Evolutionary conservation across 2,113 vertebrate species (phyloP), one percentile per base, ranked within the genome.

Genomic region (Oryzias celebensis): DNA sequence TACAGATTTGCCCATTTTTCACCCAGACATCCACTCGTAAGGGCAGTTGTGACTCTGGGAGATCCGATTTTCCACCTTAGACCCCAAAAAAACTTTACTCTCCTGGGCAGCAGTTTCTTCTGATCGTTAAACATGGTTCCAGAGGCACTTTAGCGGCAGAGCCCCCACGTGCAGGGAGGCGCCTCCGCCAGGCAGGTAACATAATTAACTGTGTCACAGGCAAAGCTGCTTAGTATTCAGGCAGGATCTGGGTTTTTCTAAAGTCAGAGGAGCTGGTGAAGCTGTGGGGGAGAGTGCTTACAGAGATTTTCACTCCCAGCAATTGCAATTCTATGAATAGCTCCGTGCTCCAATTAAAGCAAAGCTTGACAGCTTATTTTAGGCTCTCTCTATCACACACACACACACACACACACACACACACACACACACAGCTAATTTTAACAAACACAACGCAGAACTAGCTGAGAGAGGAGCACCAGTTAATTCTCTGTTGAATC

Each of bases 311-410:
- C 68, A 70, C 58, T 48, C 60, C 52, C 31, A 75, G 20, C 56
- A 69, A 65, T 69, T 82, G 59, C 62, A 52, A 52, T 7, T 20
- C 57, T 42, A 24, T 4, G 50, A 82, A 69, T 65, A 74, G 5
- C 59, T 74, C 10, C 1, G 56, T 54, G 66, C 58, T 47, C 36
- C 67, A 74, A 77, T 77, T 77, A 71, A 64, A 74, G 15, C 14
- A 17, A 66, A 63, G 45, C n/a, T 43, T 47, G 70, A 73, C 66
- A 26, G 41, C 47, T 77, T 65, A 31, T 58, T 57, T 62, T 62
- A 47, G 61, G 15, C 51, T 45, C 26, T 28, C 24, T n/a, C 48
- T 36, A 1, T 3, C 7, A 28, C 54, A 62, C 70, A 69, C 56
- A 42, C 50, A 49, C 48, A 20, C 18, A 8, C 20, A 23, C 49